Conservation (phyloP, 1,140 invertebrate species). For the Acromyrmex charruanus region DNA sequence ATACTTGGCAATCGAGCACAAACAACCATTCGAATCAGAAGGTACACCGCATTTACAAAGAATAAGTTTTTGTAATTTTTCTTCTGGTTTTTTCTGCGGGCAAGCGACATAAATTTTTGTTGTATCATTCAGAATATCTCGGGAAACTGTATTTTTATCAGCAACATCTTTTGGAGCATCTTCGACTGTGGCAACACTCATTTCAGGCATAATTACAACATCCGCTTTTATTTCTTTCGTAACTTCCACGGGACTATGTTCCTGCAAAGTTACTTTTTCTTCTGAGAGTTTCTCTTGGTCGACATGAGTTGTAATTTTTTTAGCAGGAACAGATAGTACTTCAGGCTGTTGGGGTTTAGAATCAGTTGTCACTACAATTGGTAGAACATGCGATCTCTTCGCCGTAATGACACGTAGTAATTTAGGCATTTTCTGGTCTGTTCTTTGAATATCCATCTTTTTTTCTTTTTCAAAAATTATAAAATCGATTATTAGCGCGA, state of each 20-base stretch:
- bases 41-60: constrained; percentile 22
- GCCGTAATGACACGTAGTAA: neutral
- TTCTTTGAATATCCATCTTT: neutral
- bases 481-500: neutral
- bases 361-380: neutral
- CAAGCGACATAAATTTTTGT: neutral
- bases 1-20: neutral
- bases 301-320: neutral
- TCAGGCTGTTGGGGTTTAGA: neutral
- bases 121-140: constrained; percentile 13
- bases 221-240: neutral
- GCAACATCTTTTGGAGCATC: neutral
- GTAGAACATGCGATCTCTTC: neutral
- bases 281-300: neutral
- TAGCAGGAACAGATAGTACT: neutral
- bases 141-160: neutral
- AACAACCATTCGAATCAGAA: neutral
- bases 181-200: neutral
- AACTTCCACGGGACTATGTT: neutral
- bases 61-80: neutral
- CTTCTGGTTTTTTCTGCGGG: neutral
- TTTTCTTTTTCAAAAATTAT: neutral
- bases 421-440: constrained; percentile 4
- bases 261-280: neutral
- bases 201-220: neutral